These are phyloP conservation scores for Drosophila lutescens DNA, from an alignment of 2,888 invertebrate genomes.

Conservation along the genomic window DNA sequence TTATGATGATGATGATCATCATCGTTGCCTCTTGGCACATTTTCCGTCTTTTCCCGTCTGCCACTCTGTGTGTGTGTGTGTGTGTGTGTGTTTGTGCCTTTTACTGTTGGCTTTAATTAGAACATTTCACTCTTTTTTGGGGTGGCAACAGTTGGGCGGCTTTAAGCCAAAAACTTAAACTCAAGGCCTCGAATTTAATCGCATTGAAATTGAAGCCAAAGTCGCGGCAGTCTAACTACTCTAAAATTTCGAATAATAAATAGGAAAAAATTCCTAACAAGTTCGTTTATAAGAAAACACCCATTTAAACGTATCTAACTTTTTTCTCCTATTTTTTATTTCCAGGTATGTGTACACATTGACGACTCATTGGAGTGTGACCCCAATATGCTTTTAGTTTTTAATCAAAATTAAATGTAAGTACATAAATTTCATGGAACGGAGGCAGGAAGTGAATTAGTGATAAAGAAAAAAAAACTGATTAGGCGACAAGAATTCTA, in stretches of 20 bases:
- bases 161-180: constrained; percentile 51
- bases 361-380: background rate
- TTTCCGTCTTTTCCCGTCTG: constrained; percentile 57
- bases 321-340: constrained; percentile 5
- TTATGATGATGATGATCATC: constrained; percentile 1
- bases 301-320: background rate
- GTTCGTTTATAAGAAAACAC: too few relatives aligned
- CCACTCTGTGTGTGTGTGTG: constrained; percentile 15
- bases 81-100: constrained; percentile 43
- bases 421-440: background rate
- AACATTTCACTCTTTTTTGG: constrained; percentile 59
- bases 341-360: constrained; percentile 33
- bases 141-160: constrained; percentile 75
- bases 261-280: too few relatives aligned
- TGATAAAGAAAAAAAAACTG: background rate
- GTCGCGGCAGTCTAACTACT: background rate
- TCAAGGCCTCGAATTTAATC: constrained; percentile 15
- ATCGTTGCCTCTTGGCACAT: constrained; percentile 67
- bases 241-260: too few relatives aligned
- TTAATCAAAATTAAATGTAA: background rate
- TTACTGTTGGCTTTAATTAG: constrained; percentile 77
- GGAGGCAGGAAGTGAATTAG: background rate
- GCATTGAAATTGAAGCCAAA: background rate
- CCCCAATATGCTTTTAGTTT: background rate
- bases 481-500: background rate